These are phyloP conservation scores for Lasioglossum lativentre DNA, from an alignment of 2,888 invertebrate species.

Conservation along the genomic window DNA sequence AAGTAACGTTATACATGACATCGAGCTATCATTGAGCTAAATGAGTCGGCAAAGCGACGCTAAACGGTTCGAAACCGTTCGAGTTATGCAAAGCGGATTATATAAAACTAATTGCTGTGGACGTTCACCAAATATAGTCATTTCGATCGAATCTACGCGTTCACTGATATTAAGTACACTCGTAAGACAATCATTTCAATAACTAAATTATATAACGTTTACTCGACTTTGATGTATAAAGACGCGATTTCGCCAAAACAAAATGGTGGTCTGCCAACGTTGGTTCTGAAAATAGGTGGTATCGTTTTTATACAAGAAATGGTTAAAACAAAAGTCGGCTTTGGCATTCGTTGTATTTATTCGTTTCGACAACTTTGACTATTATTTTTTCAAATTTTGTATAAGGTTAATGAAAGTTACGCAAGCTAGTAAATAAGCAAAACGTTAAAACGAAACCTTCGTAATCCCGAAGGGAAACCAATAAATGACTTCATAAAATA, in stretches of 20 bases:
- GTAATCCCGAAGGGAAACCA: no score
- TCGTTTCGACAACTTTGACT: no score
- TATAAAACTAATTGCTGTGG: conserved; percentile 45
- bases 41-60: conserved; percentile 25
- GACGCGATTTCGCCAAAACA: neutral
- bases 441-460: no score
- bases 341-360: no score
- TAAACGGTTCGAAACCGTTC: conserved; percentile 35
- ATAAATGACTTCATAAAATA: no score
- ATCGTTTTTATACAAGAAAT: no score
- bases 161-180: conserved; percentile 22
- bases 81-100: conserved; percentile 52
- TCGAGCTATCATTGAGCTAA: conserved; percentile 13
- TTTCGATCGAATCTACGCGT: conserved; percentile 22
- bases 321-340: no score
- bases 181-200: neutral
- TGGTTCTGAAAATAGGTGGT: no score
- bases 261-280: neutral
- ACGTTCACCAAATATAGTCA: conserved; percentile 40
- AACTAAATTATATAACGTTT: neutral
- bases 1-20: neutral
- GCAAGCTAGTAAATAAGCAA: no score
- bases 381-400: no score
- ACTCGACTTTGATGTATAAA: neutral
- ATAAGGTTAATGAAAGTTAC: no score